These are phyloP conservation scores for Apodemus agrarius DNA, from an alignment of 2,797 vertebrate species.

Conservation along the genomic window DNA sequence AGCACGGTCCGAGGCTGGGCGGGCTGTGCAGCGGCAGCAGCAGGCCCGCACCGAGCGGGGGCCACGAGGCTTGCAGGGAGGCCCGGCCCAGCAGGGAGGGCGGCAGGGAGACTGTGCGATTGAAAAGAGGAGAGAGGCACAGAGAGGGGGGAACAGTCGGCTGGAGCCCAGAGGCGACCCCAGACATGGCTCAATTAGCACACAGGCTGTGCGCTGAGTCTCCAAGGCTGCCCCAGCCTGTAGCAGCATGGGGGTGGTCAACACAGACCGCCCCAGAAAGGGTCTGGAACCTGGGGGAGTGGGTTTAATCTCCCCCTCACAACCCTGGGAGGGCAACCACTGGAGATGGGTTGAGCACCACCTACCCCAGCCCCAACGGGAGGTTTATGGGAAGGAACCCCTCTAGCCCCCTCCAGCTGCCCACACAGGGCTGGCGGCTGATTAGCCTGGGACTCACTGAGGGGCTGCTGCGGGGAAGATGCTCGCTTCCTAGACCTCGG, in stretches of 20 bases:
- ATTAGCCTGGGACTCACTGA: neutral
- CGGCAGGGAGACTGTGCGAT: conserved; percentile 41
- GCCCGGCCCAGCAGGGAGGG: neutral
- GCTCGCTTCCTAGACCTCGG: neutral
- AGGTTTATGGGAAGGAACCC: neutral
- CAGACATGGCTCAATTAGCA: conserved; percentile 77
- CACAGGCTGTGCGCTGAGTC: neutral
- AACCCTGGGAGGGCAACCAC: neutral
- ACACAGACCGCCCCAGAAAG: neutral
- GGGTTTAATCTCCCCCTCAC: neutral
- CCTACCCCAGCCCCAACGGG: neutral
- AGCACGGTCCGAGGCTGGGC: conserved; percentile 87
- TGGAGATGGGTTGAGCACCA: neutral
- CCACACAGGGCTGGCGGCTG: neutral
- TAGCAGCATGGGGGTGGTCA: neutral
- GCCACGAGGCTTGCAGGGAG: neutral
- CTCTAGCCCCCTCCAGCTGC: neutral
- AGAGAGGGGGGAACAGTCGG: conserved; percentile 38
- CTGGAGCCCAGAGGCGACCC: conserved; percentile 78
- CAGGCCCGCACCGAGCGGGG: conserved; percentile 28
- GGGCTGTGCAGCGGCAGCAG: conserved; percentile 80
- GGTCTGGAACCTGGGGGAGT: neutral
- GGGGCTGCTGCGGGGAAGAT: rapidly evolving
- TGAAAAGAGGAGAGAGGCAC: conserved; percentile 54
- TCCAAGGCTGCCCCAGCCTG: neutral